Conservation (phyloP, 2,888 invertebrate species). For the Ichneumoninae sp. region DNA sequence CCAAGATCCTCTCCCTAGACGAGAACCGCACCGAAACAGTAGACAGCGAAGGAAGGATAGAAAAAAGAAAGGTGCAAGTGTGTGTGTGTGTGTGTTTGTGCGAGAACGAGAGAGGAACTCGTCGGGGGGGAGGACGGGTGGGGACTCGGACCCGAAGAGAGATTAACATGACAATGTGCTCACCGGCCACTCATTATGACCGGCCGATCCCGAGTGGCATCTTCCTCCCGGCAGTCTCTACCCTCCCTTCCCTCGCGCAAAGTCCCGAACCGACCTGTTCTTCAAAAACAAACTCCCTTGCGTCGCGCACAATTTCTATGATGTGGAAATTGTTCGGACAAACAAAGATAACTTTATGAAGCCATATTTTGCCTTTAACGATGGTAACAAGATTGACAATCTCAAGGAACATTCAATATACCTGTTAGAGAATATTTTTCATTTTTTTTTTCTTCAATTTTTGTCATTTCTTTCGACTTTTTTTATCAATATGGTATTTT, state of each 20-base stretch:
- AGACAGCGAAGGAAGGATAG: constrained; percentile 21
- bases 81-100: neutral
- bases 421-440: neutral
- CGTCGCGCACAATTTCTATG: constrained; percentile 31
- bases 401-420: neutral
- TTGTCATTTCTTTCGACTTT: neutral
- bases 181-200: constrained; percentile 82
- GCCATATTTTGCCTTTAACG: neutral
- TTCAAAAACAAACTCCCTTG: constrained; percentile 54
- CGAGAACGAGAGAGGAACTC: constrained; percentile 30
- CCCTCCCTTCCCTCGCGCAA: constrained; percentile 53
- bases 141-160: constrained; percentile 70
- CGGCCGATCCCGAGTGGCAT: constrained; percentile 71
- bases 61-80: neutral
- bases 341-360: neutral
- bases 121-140: constrained; percentile 37
- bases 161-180: constrained; percentile 83
- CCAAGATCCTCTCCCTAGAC: constrained; percentile 71
- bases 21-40: constrained; percentile 66
- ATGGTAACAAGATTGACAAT: neutral
- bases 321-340: constrained; percentile 12
- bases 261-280: constrained; percentile 3
- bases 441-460: neutral
- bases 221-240: constrained; percentile 60
- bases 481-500: too few relatives aligned